Evolutionary conservation across 2,888 invertebrate genomes (phyloP), one percentile per base, ranked within the genome.

Genomic region (Furcula furcula): DNA sequence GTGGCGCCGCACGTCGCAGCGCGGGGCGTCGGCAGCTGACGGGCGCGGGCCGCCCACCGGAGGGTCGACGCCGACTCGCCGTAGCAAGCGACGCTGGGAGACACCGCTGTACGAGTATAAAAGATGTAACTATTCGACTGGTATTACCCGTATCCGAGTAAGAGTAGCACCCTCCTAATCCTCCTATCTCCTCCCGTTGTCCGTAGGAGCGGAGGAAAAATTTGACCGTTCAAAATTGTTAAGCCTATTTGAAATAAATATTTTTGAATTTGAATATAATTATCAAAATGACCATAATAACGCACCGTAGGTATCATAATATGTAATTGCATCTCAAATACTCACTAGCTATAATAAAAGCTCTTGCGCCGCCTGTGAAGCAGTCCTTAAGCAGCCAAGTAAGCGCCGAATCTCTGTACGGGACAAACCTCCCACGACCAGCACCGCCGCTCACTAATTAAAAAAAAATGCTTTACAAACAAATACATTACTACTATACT

Each of bases 301-400:
- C n/a, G n/a, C n/a, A n/a, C n/a, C n/a, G n/a, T n/a, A n/a, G n/a
- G n/a, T n/a, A n/a, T n/a, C n/a, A n/a, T 58, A 58, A 61, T 64
- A 13, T 18, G 18, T 7, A 5, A 5, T 16, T 28, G 9, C 5
- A 58, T 46, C 9, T 19, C n/a, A n/a, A 49, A 38, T 55, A 88
- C 93, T 90, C 87, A 95, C 95, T 95, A 46, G 95, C 94, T 55
- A 95, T 93, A 88, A 95, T 93, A 65, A 94, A 91, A 25, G 94
- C 94, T 57, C 92, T 92, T 23, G 94, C 93, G 63, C 94, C 94
- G 50, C 95, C 94, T 20, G 94, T 94, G 27, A 95, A 91, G 50
- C 94, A 94, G 70, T 95, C 95, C 70, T 94, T 94, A 15, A 95
- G 86, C 6, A 95, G 90, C 94, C 95, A 95, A 47, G 95, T 95